These are phyloP conservation scores for Xenopus borealis DNA, from an alignment of 2,113 vertebrate genomes.

Conservation along the genomic window DNA sequence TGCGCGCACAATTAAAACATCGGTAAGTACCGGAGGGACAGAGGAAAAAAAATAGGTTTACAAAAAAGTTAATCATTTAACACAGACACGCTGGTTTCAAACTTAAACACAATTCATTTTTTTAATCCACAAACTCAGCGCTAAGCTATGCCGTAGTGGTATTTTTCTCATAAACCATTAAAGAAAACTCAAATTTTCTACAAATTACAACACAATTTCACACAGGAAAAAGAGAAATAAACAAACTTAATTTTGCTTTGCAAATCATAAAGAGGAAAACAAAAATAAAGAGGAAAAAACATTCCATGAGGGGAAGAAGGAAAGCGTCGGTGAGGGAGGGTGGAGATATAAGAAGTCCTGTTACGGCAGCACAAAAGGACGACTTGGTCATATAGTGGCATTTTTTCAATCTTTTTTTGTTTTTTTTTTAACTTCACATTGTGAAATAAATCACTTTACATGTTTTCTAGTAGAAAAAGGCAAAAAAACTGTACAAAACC, in stretches of 20 bases:
- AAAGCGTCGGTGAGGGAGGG: constrained; percentile 48
- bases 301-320: constrained; percentile 71
- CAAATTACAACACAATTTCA: constrained; percentile 84
- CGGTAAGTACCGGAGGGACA: constrained; percentile 71
- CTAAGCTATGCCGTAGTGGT: constrained; percentile 62
- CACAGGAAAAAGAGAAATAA: constrained; percentile 72
- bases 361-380: constrained; percentile 81
- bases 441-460: constrained; percentile 81
- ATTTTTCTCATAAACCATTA: constrained; percentile 71
- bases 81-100: constrained; percentile 77
- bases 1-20: constrained; percentile 86
- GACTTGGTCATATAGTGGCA: constrained; percentile 87
- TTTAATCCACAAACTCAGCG: constrained; percentile 76
- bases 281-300: constrained; percentile 57
- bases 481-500: constrained; percentile 93
- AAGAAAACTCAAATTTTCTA: constrained; percentile 81
- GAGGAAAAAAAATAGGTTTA: constrained; percentile 65
- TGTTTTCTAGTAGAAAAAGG: constrained; percentile 89
- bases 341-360: constrained; percentile 65
- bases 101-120: constrained; percentile 73
- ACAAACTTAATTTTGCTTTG: constrained; percentile 62
- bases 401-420: constrained; percentile 53
- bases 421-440: constrained; percentile 73
- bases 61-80: constrained; percentile 73
- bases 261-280: constrained; percentile 71